Evolutionary conservation across 1,140 invertebrate species (phyloP), one percentile per base, ranked within the genome.

Genomic region (Drosophila carrolli): DNA sequence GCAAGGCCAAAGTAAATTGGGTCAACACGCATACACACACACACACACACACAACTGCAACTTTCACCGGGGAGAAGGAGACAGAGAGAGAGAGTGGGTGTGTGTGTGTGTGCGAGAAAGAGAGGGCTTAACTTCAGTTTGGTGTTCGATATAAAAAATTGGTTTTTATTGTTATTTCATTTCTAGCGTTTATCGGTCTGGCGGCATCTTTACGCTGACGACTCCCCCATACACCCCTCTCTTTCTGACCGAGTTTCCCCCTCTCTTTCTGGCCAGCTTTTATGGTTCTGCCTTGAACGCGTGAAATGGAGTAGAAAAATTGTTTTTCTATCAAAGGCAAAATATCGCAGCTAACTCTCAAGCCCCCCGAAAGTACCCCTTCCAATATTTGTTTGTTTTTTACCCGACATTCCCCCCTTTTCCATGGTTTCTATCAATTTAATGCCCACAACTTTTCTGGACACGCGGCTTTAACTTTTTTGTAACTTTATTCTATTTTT

Each of bases 221-320:
- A 80, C 57, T 71, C 67, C 40, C 43, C 58, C 51, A 23, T 23
- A 5, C 5, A 16, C 5, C 14, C 40, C n/a, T 14, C 48, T 2
- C 19, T 29, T 9, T 41, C 51, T 19, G 11, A 7, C 51, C 37
- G 5, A 14, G 38, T 2, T 46, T 11, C 51, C 19, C 23, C 35
- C 6, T 38, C 50, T n/a, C 23, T 38, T 35, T 53, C 62, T 63
- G 48, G 59, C 50, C 41, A 58, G 43, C 59, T 47, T 63, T 65
- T 56, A 68, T 56, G 67, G 56, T 40, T 57, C 63, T 83, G 84
- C 84, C 84, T 88, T 88, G 84, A 88, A 88, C 76, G 80, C 84
- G 84, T 84, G 84, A 88, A 88, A 88, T 88, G 84, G 84, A 88
- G 84, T 88, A 88, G 84, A 88, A 88, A 88, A 88, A 88, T 88